Evolutionary conservation across 2,888 invertebrate genomes (phyloP).

Genomic region (Tetragonisca angustula): DNA sequence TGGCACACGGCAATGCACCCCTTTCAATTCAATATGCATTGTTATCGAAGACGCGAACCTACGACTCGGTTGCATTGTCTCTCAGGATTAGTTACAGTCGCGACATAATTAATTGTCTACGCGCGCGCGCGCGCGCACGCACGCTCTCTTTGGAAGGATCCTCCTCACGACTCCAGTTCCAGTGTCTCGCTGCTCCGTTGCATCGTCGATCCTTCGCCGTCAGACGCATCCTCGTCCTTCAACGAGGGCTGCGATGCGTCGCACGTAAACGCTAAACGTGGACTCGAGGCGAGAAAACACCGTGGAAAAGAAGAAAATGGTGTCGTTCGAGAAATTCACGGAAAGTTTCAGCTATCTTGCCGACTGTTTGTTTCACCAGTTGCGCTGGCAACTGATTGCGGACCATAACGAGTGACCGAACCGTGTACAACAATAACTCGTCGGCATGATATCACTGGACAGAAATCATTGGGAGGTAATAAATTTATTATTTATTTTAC

Average conservation of each 20-base stretch:
- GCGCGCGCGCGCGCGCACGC: neutral
- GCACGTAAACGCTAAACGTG: too few species aligned
- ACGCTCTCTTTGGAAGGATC: constrained; percentile 12
- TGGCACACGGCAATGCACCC: constrained; percentile 40
- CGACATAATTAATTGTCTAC: constrained; percentile 77
- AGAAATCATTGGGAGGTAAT: too few species aligned
- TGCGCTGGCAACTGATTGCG: too few species aligned
- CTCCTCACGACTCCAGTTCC: too few species aligned
- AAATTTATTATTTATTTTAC: too few species aligned
- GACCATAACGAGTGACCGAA: too few species aligned
- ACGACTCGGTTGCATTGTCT: constrained; percentile 73
- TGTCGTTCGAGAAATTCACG: neutral
- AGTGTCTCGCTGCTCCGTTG: neutral
- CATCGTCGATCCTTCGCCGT: constrained; percentile 1
- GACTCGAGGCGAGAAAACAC: too few species aligned
- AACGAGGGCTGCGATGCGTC: neutral
- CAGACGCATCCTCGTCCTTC: constrained; percentile 11
- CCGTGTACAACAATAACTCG: too few species aligned
- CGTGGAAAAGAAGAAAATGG: neutral
- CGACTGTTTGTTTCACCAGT: neutral
- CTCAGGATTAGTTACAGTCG: constrained; percentile 74
- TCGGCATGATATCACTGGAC: too few species aligned
- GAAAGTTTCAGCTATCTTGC: neutral
- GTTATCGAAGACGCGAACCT: constrained; percentile 76
- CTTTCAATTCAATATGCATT: constrained; percentile 80